Conservation (phyloP, 2,113 vertebrate species). For the Haemorhous mexicanus region DNA sequence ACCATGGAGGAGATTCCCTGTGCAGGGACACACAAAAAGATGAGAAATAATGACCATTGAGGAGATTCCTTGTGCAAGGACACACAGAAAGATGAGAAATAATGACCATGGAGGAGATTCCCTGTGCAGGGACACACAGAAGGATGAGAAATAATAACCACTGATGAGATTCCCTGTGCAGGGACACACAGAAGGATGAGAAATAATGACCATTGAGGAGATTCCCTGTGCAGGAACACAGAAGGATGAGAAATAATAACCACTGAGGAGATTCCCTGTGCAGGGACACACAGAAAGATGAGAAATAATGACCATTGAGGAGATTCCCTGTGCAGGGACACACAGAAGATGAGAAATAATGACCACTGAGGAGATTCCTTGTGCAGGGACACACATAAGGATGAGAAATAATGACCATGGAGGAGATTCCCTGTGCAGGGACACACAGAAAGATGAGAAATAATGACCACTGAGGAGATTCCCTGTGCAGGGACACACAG, state of each 20-base stretch:
- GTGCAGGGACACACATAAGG: not conserved
- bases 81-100: not conserved
- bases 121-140: not conserved
- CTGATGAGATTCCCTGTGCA: not conserved
- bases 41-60: no score
- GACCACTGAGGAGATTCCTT: not conserved
- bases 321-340: no score
- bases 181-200: not conserved
- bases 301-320: no score
- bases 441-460: not conserved
- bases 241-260: not conserved
- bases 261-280: no score
- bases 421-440: not conserved
- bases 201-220: not conserved
- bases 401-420: no score
- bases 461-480: not conserved
- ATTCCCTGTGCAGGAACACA: not conserved
- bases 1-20: not conserved
- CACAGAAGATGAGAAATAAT: not conserved
- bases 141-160: not conserved
- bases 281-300: no score
- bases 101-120: not conserved
- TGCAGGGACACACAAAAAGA: not conserved
- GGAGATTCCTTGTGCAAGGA: not conserved
- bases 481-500: not conserved